phyloP scores from a whole-genome alignment of 2,888 invertebrate genomes.

The Portevinia maculata region DNA sequence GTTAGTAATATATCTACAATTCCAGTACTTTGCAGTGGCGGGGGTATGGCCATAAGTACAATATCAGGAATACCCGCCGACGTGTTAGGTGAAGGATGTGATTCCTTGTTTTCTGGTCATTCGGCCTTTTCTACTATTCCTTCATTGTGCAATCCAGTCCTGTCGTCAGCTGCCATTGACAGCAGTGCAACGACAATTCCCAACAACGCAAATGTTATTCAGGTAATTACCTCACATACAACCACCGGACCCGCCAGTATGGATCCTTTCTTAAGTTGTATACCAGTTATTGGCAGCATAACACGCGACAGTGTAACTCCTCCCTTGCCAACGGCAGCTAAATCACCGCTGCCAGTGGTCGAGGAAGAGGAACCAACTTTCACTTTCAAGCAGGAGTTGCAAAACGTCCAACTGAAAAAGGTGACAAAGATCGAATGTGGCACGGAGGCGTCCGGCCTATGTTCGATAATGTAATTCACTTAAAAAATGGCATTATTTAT shows the following conservation, averaged over 20 bases:
- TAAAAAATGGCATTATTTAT: slow-evolving; percentile 1
- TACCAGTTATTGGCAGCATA: slow-evolving; percentile 79
- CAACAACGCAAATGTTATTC: slow-evolving; percentile 60
- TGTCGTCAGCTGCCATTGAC: slow-evolving; percentile 38
- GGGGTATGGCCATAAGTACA: slow-evolving; percentile 78
- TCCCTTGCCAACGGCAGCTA: slow-evolving; percentile 60
- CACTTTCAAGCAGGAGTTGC: slow-evolving; percentile 87
- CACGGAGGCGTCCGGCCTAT: slow-evolving; percentile 92
- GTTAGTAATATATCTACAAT: slow-evolving; percentile 79
- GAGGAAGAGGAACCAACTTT: slow-evolving; percentile 75
- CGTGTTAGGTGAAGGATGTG: slow-evolving; percentile 45
- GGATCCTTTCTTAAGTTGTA: slow-evolving; percentile 77
- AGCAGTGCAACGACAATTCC: slow-evolving; percentile 34
- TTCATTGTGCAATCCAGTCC: slow-evolving; percentile 51
- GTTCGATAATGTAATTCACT: slow-evolving; percentile 90
- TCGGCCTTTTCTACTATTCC: slow-evolving; percentile 60
- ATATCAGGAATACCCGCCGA: slow-evolving; percentile 71
- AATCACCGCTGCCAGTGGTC: slow-evolving; percentile 46
- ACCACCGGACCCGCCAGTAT: slow-evolving; percentile 72
- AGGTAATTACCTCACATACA: slow-evolving; percentile 70
- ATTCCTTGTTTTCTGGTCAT: slow-evolving; percentile 60
- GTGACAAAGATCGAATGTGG: slow-evolving; percentile 89
- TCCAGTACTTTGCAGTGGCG: slow-evolving; percentile 81
- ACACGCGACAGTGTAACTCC: slow-evolving; percentile 50
- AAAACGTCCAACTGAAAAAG: slow-evolving; percentile 87